Base-by-base conservation (phyloP, 2,888 invertebrate species). In the Cephalotes varians region DNA sequence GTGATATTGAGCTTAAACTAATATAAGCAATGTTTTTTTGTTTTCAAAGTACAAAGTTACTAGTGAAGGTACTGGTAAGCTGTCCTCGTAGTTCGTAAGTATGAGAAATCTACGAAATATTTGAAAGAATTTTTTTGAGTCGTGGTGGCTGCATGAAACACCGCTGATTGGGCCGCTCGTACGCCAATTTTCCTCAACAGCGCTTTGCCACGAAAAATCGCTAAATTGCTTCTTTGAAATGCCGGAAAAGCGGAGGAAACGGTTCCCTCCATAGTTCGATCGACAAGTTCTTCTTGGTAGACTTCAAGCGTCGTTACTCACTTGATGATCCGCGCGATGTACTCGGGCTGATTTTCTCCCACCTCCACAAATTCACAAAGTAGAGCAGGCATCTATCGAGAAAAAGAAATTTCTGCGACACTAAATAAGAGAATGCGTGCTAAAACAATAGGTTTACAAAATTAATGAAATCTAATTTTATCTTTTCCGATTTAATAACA, bases 181-280 rank as follows among this genome's bases (percentile, higher is more conserved):
- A 92, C 91, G 92, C 88, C 94, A 94, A 94, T 94, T 94, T 93
- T 91, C 93, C 88, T 90, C 88, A 80, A 85, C 92, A 91, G 87
- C 89, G 92, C 90, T 91, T 90, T 89, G 87, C 92, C 91, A 91
- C 92, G 93, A 92, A 93, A 94, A 93, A 93, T 94, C 91, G 91
- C 91, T 91, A 93, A 94, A 94, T 94, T 94, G 93, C 93, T 93
- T 93, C 94, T 94, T 94, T 93, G 92, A 94, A 93, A 93, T 89
- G 91, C 88, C 89, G 91, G 91, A 92, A 92, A 88, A 90, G 87
- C 89, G 82, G 74, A 86, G 88, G 85, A 88, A 90, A 89, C 86
- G 84, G 88, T 89, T 90, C 79, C 83, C 90, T 84, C 77, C 83
- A 85, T 84, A 86, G 86, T 85, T 89, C 51, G 79, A 81, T 65